Percentiles rank a stretch among this genome's conserved stretches.
Conservation (phyloP, 2,113 vertebrate genomes). For the Myiagra hebetior region DNA sequence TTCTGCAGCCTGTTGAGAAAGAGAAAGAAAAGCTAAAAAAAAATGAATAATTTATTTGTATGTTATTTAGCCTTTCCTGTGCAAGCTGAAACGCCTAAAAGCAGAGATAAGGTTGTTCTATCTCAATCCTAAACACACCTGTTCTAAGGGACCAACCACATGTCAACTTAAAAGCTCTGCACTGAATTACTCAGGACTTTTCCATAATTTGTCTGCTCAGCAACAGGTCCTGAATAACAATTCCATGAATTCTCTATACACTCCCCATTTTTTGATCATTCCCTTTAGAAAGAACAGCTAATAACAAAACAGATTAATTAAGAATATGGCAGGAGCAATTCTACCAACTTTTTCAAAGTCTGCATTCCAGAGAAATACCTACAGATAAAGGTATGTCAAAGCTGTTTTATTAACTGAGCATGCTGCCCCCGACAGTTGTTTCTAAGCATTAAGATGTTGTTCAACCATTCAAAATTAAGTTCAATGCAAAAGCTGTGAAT, state of each 20-base stretch:
- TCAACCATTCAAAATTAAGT: neutral
- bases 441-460: neutral
- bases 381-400: neutral
- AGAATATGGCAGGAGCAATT: neutral
- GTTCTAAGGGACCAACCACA: neutral
- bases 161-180: neutral
- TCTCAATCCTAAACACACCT: neutral
- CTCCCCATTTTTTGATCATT: neutral
- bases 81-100: neutral
- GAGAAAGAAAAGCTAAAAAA: neutral
- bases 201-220: neutral
- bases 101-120: neutral
- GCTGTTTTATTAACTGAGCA: neutral
- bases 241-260: neutral
- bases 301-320: neutral
- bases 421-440: neutral
- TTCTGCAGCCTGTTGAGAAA: slow-evolving; percentile 78
- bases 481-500: neutral
- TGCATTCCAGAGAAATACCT: neutral
- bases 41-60: neutral
- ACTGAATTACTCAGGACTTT: neutral
- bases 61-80: neutral
- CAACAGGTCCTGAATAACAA: neutral
- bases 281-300: neutral
- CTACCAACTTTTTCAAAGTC: neutral